Percentiles rank a stretch among this genome's conserved stretches.
Evolutionary conservation across 2,888 invertebrate species (phyloP).

Genomic region (Tipula unca): DNA sequence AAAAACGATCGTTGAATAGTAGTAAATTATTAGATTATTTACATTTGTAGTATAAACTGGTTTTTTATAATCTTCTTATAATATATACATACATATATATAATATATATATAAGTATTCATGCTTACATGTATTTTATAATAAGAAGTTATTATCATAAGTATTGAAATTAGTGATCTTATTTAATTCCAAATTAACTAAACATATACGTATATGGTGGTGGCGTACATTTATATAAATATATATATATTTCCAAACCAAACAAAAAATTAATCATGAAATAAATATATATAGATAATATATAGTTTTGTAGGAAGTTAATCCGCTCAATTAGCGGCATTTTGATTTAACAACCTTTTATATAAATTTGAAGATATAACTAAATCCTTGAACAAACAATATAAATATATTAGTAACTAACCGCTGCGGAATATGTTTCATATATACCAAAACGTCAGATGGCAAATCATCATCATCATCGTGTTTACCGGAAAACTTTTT

Average conservation of each 20-base stretch:
- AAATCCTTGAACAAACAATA: neutral
- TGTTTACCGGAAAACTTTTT: neutral
- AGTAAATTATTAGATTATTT: constrained; percentile 14
- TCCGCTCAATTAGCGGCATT: neutral
- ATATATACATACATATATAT: neutral
- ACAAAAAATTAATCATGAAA: neutral
- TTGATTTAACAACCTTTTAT: neutral
- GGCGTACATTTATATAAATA: neutral
- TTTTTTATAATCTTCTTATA: neutral
- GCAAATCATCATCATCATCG: neutral
- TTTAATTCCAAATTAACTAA: neutral
- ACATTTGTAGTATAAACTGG: neutral
- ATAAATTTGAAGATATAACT: neutral
- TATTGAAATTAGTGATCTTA: constrained; percentile 2
- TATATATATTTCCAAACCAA: neutral
- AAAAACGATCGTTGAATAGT: neutral
- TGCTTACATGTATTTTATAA: neutral
- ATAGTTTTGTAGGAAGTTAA: neutral
- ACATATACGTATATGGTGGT: neutral
- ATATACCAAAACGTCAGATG: neutral
- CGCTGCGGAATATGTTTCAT: neutral
- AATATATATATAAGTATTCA: neutral
- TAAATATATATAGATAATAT: neutral
- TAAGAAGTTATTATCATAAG: neutral
- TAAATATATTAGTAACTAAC: neutral